phyloP scores from a whole-genome alignment of 1,140 invertebrate genomes.

The Leptinotarsa lineolata region DNA sequence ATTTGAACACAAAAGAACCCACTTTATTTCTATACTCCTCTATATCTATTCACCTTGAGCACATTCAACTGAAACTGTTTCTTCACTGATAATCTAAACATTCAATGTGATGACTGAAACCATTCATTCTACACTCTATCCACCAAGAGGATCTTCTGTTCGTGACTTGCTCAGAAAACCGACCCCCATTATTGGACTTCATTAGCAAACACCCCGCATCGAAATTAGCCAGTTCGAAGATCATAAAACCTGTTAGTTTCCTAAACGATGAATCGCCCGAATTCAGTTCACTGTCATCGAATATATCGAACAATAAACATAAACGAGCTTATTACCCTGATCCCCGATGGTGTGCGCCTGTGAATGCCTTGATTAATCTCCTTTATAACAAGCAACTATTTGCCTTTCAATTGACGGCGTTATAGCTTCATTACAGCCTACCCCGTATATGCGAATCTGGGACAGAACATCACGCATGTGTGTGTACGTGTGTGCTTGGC shows the following conservation, averaged over 20 bases:
- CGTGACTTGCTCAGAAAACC: too few species aligned
- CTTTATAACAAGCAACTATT: constrained; percentile 3
- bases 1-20: too few species aligned
- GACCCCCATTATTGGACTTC: not conserved
- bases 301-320: constrained; percentile 12
- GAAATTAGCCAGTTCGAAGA: constrained; percentile 18
- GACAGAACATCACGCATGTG: not conserved
- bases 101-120: too few species aligned
- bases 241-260: constrained; percentile 14
- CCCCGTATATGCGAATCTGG: not conserved
- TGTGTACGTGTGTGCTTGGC: constrained; percentile 26
- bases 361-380: not conserved
- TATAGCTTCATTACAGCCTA: constrained; percentile 17
- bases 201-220: not conserved
- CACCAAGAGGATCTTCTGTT: too few species aligned
- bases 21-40: too few species aligned
- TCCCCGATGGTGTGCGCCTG: not conserved
- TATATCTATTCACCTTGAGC: too few species aligned
- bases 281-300: constrained; percentile 1
- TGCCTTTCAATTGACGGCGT: constrained; percentile 23
- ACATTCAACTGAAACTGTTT: too few species aligned
- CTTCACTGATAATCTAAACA: too few species aligned
- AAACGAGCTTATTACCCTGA: constrained; percentile 4
- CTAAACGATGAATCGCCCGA: constrained; percentile 15
- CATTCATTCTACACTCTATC: too few species aligned